Percentiles rank a stretch among this genome's conserved stretches.
Evolutionary conservation across 1,140 invertebrate genomes (phyloP).

Genomic region (Neodiprion pinetum): DNA sequence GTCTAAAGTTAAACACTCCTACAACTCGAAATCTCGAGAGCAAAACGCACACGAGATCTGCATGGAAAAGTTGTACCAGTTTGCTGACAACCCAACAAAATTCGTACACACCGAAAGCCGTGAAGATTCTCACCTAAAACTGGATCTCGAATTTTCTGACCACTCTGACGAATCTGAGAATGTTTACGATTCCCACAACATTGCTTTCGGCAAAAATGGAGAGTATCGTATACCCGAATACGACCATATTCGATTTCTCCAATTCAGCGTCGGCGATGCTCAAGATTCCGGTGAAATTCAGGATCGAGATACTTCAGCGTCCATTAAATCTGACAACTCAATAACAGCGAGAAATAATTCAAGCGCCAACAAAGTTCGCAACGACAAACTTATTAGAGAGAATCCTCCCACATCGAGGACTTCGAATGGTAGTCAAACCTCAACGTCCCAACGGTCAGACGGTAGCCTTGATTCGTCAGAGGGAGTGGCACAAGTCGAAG

Average conservation of each 20-base stretch:
- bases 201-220: conserved; percentile 9
- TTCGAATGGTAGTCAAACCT: not conserved
- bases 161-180: not conserved
- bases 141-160: conserved; percentile 4
- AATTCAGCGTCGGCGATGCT: not conserved
- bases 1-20: not conserved
- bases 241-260: conserved; percentile 4
- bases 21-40: conserved; percentile 9
- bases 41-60: not conserved
- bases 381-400: not conserved
- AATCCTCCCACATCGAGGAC: not conserved
- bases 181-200: conserved; percentile 6
- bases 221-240: conserved; percentile 11
- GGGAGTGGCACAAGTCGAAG: not conserved
- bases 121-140: conserved; percentile 14
- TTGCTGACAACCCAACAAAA: conserved; percentile 17
- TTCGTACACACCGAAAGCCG: conserved; percentile 9
- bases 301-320: not conserved
- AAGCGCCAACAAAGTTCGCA: not conserved
- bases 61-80: conserved; percentile 6
- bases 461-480: not conserved
- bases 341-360: not conserved
- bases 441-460: not conserved
- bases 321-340: not conserved
- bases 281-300: not conserved